phyloP scores from a whole-genome alignment of 1,140 invertebrate genomes.

The Penaeus japonicus region DNA sequence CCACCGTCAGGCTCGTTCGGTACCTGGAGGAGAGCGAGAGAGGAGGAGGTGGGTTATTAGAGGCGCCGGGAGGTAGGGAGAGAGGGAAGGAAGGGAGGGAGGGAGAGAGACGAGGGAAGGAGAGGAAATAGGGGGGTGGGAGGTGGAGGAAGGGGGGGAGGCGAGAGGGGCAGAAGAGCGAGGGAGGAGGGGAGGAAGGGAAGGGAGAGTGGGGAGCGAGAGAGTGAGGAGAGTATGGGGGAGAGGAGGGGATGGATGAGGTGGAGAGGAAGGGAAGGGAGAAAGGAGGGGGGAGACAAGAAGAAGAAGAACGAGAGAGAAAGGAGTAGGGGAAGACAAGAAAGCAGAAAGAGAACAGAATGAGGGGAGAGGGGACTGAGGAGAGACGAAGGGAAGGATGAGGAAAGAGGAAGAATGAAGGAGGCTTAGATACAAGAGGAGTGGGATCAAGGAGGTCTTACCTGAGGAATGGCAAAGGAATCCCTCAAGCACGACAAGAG shows the following conservation, averaged over 20 bases:
- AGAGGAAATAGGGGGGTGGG: not conserved
- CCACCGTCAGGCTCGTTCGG: conserved; percentile 68
- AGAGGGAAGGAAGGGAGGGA: not conserved
- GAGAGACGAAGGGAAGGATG: no score
- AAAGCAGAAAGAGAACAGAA: no score
- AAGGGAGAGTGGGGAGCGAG: no score
- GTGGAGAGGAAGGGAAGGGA: not conserved
- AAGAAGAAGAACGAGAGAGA: not conserved
- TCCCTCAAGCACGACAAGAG: no score
- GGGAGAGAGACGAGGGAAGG: not conserved
- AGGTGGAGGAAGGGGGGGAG: not conserved
- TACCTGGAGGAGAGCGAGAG: not conserved
- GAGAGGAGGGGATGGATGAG: not conserved
- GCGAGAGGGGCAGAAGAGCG: not conserved
- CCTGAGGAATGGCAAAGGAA: no score
- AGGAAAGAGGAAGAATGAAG: not conserved
- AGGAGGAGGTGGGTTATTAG: not conserved
- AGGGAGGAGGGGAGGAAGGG: conserved; percentile 15
- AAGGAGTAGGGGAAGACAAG: not conserved
- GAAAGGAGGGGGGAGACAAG: not conserved
- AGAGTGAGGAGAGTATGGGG: no score
- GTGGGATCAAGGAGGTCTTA: no score
- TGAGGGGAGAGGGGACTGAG: no score
- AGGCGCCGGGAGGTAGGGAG: not conserved
- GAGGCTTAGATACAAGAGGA: no score